Evolutionary conservation across 2,888 invertebrate species (phyloP).

Genomic region (Achlya flavicornis): DNA sequence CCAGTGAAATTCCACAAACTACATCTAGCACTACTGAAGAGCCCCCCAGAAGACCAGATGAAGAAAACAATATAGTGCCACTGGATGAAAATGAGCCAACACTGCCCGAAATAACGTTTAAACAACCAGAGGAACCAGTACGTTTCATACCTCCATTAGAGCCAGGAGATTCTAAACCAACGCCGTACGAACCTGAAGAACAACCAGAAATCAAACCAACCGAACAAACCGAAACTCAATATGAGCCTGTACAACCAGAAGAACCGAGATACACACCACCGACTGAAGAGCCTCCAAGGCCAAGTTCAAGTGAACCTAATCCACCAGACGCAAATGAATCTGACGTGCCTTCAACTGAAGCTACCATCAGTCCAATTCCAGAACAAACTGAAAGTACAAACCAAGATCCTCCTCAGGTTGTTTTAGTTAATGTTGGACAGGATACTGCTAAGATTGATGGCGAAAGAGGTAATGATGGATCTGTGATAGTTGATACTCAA

Average conservation of each 20-base stretch:
- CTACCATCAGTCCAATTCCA: conserved; percentile 41
- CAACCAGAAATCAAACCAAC: conserved; percentile 18
- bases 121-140: background rate
- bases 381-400: conserved; percentile 31
- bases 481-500: conserved; percentile 56
- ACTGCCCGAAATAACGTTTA: background rate
- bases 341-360: conserved; percentile 29
- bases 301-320: conserved; percentile 22
- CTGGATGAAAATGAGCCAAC: background rate
- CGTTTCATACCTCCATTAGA: conserved; percentile 25
- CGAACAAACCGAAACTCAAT: conserved; percentile 19
- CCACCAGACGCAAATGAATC: conserved; percentile 26
- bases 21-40: conserved; percentile 15
- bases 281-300: conserved; percentile 18
- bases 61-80: conserved; percentile 20
- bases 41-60: conserved; percentile 9
- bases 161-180: conserved; percentile 28
- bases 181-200: conserved; percentile 20
- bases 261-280: conserved; percentile 23
- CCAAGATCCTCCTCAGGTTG: conserved; percentile 42
- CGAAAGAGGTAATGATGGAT: conserved; percentile 52
- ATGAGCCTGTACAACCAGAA: conserved; percentile 27
- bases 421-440: conserved; percentile 47
- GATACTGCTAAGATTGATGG: conserved; percentile 51
- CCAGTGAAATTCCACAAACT: conserved; percentile 22